These are phyloP conservation scores for Melanchra persicariae DNA, from an alignment of 2,888 invertebrate species.

Conservation along the genomic window DNA sequence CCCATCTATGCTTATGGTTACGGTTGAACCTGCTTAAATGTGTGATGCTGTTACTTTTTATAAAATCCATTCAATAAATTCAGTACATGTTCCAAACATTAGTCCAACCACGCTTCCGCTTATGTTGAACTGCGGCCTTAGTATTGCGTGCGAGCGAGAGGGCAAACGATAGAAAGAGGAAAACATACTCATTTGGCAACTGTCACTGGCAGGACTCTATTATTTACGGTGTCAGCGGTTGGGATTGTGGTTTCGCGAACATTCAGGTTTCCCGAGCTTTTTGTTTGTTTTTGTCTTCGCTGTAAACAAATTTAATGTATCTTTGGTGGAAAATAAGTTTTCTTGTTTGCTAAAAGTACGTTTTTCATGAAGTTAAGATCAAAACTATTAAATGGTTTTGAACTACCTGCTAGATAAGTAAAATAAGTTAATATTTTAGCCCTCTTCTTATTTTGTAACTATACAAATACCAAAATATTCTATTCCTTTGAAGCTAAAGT, in stretches of 20 bases:
- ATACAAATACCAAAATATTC: too few relatives aligned
- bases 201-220: conserved; percentile 84
- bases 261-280: conserved; percentile 42
- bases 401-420: not conserved
- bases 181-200: conserved; percentile 82
- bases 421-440: not conserved
- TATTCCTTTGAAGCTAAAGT: not conserved
- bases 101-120: conserved; percentile 30
- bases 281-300: conserved; percentile 42
- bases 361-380: not conserved
- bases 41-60: not conserved
- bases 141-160: conserved; percentile 64
- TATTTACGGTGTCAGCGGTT: conserved; percentile 79
- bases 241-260: conserved; percentile 48
- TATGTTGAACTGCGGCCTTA: conserved; percentile 17
- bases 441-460: not conserved
- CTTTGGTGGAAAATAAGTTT: not conserved
- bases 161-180: conserved; percentile 67
- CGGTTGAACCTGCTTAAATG: not conserved
- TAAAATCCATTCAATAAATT: not conserved
- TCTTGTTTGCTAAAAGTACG: not conserved
- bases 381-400: too few relatives aligned
- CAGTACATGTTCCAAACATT: not conserved
- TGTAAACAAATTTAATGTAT: conserved; percentile 31
- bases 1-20: not conserved